Evolutionary conservation across 2,797 vertebrate species (phyloP), one percentile per base, ranked within the genome.

Genomic region (Helostoma temminkii): DNA sequence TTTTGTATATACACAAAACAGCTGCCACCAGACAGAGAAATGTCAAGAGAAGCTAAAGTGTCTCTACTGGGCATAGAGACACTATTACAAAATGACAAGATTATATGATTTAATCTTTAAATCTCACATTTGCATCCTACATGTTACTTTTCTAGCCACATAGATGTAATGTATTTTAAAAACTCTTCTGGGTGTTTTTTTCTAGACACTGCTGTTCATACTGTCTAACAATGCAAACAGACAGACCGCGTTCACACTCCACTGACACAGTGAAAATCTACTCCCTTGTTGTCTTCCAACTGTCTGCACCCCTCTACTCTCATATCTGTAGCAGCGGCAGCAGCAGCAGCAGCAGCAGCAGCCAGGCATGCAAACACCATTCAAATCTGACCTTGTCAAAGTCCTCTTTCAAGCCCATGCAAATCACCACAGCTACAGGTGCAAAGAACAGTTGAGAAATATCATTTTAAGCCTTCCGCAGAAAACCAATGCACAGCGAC

Each of bases 331-430:
- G 66, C 70, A 57, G 57, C 43, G 69, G 71, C 65, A 75, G 69
- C 59, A 55, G 57, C 43, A 71, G 71, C 65, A 75, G 69, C 59
- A 55, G 58, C 45, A 72, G 72, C 66, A 75, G 69, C 57, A 65
- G 57, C 54, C 14, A 62, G 53, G 43, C 73, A 94, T 94, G 93
- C 93, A 94, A 95, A 94, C 82, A 18, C 8, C 55, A 95, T 94
- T 93, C 93, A 95, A 94, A 94, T 94, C 19, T 32, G 43, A 63
- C 30, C 11, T 34, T 76, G 63, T 89, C 88, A 93, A 89, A 88
- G 89, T 86, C 74, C 84, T 84, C 89, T 90, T 93, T 94, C 83
- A 93, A 85, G 78, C 78, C 61, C 39, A 95, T 92, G 93, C 94
- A 95, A 95, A 95, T 93, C 43, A 74, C 26, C 55, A 52, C 22